phyloP scores from a whole-genome alignment of 2,797 vertebrate genomes.

The Phrynocephalus guinanensis region DNA sequence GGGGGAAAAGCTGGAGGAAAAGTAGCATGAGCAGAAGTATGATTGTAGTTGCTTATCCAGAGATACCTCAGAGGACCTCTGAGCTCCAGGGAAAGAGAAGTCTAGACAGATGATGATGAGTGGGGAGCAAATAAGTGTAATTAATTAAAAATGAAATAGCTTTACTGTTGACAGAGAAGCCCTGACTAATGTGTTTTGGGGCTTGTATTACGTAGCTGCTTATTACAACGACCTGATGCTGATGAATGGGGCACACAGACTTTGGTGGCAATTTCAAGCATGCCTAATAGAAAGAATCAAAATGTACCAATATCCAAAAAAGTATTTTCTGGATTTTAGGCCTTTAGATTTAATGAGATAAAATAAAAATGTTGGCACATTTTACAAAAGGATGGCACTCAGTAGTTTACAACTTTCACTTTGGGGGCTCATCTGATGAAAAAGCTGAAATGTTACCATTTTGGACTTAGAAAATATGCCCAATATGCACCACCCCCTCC shows the following conservation, averaged over 20 bases:
- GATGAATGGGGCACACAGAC: not conserved
- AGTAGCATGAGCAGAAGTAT: not conserved
- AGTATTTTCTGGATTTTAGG: not conserved
- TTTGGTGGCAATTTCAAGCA: not conserved
- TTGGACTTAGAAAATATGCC: not conserved
- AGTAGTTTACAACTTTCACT: no score
- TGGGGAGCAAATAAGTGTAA: not conserved
- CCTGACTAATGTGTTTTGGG: not conserved
- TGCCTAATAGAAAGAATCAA: not conserved
- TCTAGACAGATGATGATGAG: slow-evolving; percentile 17
- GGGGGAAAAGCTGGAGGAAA: not conserved
- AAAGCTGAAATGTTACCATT: not conserved
- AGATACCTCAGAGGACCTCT: slow-evolving; percentile 1
- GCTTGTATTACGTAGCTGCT: not conserved
- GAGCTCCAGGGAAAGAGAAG: not conserved
- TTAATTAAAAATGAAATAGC: not conserved
- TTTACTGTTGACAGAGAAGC: not conserved
- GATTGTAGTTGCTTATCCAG: not conserved
- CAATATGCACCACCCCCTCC: no score
- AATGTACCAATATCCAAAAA: not conserved
- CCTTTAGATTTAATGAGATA: not conserved
- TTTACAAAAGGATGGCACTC: not conserved
- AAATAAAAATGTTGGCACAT: not conserved
- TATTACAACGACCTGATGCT: not conserved
- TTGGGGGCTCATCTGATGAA: not conserved